Evolutionary conservation across 2,888 invertebrate species (phyloP), one percentile per base, ranked within the genome.

Genomic region (Limnephilus rhombicus): DNA sequence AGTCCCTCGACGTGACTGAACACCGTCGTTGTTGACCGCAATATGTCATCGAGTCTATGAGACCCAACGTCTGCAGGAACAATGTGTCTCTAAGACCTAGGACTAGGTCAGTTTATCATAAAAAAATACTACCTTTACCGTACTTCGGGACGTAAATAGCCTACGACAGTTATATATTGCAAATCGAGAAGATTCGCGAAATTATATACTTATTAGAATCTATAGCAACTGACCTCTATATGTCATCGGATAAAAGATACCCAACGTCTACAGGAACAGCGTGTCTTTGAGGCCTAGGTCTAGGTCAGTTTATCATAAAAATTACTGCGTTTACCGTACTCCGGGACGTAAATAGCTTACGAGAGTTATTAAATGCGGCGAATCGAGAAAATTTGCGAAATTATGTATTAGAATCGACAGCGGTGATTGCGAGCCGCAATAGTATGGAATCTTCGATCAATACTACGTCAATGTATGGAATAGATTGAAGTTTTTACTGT

Each of bases 221-320:
- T 68, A 68, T 7, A 68, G 68, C 68, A 7, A 24, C 13, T 86
- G 86, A 86, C 86, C 86, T 49, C 45, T 29, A 49, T 86, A 49
- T 86, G 86, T 49, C 86, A 86, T 29, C 45, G 2, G 12, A 41
- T 34, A 34, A 7, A 13, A 1, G 15, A 82, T 34, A 34, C 41
- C 34, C 41, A n/a, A 85, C 11, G n/a, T 34, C 85, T n/a, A 15
- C 85, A 85, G 85, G 24, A 85, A 85, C 85, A 85, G 37, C 37
- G 85, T 9, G 37, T 29, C 68, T n/a, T 9, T 68, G 15, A 31
- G 53, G n/a, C 86, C n/a, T 15, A 41, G 15, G 29, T 29, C 86
- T 86, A 86, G 86, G 86, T 86, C 86, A 86, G 13, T 45, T 86
- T 45, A 45, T 53, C 41, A 45, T 86, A 86, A 86, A 86, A 86